A percentile compares a stretch with the other conserved stretches of the same genome.
Conservation (phyloP, 2,888 invertebrate genomes). For the Brenthis daphne region DNA sequence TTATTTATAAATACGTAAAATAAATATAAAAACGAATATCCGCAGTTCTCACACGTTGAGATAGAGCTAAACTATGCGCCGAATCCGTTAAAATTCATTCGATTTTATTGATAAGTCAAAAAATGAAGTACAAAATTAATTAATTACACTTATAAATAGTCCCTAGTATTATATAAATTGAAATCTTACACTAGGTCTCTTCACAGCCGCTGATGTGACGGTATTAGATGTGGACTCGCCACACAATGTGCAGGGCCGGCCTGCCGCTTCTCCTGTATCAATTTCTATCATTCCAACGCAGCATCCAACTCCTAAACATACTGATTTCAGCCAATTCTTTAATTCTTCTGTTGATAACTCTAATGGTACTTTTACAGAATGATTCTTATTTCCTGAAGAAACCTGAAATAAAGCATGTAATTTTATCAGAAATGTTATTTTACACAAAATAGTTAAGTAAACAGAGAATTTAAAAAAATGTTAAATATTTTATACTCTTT, state of each 20-base stretch:
- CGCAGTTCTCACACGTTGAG: too few species aligned
- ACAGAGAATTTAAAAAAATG: neutral
- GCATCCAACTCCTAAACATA: conserved; percentile 79
- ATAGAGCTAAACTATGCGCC: too few species aligned
- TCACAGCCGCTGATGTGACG: conserved; percentile 57
- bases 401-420: conserved; percentile 54
- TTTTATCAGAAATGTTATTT: neutral
- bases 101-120: too few species aligned
- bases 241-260: conserved; percentile 70
- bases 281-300: conserved; percentile 82
- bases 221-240: conserved; percentile 68
- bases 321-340: conserved; percentile 76
- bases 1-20: too few species aligned
- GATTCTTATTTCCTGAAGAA: conserved; percentile 69
- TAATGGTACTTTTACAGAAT: conserved; percentile 82
- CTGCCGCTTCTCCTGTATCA: conserved; percentile 69
- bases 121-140: too few species aligned
- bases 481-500: too few species aligned
- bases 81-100: too few species aligned
- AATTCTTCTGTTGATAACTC: conserved; percentile 71
- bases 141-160: neutral
- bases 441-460: neutral
- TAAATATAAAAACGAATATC: too few species aligned
- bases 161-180: neutral
- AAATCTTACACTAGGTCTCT: conserved; percentile 65